Conservation (phyloP, 2,888 invertebrate genomes). For the Ypsolopha sequella region DNA sequence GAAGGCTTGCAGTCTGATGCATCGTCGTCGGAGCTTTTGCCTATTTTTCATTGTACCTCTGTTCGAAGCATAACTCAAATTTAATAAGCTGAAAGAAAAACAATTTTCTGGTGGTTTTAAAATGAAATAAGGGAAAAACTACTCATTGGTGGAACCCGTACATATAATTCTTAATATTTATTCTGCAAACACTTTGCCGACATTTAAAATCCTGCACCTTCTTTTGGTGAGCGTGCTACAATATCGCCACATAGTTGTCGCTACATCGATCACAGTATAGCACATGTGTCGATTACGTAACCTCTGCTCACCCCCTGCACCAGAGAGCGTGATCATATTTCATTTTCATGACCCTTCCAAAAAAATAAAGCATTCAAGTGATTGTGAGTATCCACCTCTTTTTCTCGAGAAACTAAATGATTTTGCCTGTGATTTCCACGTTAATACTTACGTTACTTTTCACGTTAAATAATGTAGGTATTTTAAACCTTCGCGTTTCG, state of each 20-base stretch:
- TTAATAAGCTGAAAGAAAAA: background rate
- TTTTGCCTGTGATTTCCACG: background rate
- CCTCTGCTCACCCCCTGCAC: constrained; percentile 24
- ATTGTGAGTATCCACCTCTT: background rate
- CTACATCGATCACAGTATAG: constrained; percentile 44
- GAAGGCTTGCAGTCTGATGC: no score
- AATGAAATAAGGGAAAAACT: no score
- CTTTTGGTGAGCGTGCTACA: constrained; percentile 1
- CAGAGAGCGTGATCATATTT: constrained; percentile 26
- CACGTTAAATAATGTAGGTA: no score
- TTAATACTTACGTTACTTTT: background rate
- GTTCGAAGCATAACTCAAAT: background rate
- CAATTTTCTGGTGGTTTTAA: no score
- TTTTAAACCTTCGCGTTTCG: no score
- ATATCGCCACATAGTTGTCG: constrained; percentile 17
- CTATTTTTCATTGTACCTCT: no score
- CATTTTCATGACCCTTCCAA: constrained; percentile 14
- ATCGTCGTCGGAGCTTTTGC: no score
- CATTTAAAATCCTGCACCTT: constrained; percentile 1
- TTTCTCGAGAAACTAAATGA: background rate
- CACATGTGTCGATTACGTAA: constrained; percentile 43
- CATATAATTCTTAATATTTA: no score
- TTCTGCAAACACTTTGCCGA: no score
- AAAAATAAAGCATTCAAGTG: background rate
- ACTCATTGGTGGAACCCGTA: no score